Percentiles rank a stretch among this genome's conserved stretches.
Conservation (phyloP, 2,888 invertebrate species). For the Cetonia aurata region DNA sequence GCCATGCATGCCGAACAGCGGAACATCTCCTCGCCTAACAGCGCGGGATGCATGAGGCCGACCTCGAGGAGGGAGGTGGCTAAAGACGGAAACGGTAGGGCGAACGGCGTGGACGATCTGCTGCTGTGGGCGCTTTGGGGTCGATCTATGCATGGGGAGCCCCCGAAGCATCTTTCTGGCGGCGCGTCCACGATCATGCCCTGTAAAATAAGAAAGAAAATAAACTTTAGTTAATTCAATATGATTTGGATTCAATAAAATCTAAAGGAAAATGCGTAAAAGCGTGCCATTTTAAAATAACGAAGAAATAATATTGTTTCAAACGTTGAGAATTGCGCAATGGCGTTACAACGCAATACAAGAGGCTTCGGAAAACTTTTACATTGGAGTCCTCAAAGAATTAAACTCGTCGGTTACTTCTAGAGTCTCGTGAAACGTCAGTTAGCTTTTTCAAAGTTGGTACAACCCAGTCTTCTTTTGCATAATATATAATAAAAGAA, state of each 20-base stretch:
- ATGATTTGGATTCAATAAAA: not conserved
- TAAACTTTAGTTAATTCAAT: not conserved
- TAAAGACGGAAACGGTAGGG: conserved; percentile 70
- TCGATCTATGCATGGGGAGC: conserved; percentile 64
- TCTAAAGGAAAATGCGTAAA: too few relatives aligned
- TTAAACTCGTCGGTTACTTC: too few relatives aligned
- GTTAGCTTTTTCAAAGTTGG: too few relatives aligned
- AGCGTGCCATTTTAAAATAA: too few relatives aligned
- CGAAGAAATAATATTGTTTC: too few relatives aligned
- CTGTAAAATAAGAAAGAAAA: conserved; percentile 52
- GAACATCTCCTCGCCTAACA: conserved; percentile 64
- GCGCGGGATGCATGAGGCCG: conserved; percentile 68
- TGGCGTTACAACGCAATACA: too few relatives aligned
- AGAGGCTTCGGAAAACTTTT: too few relatives aligned
- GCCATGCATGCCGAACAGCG: conserved; percentile 86
- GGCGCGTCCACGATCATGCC: conserved; percentile 57
- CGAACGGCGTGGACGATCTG: conserved; percentile 71
- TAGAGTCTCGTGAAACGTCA: too few relatives aligned
- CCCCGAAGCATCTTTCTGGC: conserved; percentile 65
- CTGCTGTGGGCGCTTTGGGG: conserved; percentile 66
- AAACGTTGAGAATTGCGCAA: too few relatives aligned
- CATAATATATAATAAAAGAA: too few relatives aligned
- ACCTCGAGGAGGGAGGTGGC: conserved; percentile 70
- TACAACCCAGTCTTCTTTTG: too few relatives aligned
- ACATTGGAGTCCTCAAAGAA: too few relatives aligned